Conservation (phyloP, 1,140 invertebrate genomes). For the Neodiprion pinetum region DNA sequence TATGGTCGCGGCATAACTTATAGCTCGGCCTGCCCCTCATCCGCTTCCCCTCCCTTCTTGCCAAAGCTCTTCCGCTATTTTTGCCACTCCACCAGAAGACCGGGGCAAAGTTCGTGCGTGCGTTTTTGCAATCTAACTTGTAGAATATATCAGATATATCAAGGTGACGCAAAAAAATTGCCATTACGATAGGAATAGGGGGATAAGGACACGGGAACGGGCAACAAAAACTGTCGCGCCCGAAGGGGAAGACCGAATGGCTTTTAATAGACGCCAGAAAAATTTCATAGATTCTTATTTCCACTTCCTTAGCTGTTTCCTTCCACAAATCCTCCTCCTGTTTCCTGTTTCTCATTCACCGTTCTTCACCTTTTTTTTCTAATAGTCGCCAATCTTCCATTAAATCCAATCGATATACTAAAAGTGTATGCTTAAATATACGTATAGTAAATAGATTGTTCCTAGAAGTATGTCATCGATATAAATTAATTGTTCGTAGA, state of each 20-base stretch:
- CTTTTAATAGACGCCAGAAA: not conserved
- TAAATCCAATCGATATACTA: not conserved
- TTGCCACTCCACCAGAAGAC: slow-evolving; percentile 2
- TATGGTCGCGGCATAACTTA: slow-evolving; percentile 4
- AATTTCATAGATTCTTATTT: not conserved
- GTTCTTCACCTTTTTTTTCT: not conserved
- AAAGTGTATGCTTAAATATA: not conserved
- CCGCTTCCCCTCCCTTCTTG: not conserved
- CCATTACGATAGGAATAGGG: not conserved
- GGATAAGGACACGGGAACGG: not conserved
- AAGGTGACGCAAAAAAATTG: not conserved
- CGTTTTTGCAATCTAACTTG: not conserved
- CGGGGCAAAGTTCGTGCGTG: not conserved
- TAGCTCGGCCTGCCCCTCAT: not conserved
- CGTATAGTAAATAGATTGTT: not conserved
- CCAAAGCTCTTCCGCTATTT: slow-evolving; percentile 4
- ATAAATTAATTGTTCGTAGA: not conserved
- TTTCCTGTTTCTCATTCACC: not conserved
- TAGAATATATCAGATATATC: slow-evolving; percentile 2
- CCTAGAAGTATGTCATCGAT: not conserved
- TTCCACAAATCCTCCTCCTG: not conserved
- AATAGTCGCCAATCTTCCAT: not conserved
- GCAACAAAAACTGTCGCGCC: not conserved
- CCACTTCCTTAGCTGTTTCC: not conserved
- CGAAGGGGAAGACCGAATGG: not conserved